A percentile compares a stretch with the other conserved stretches of the same genome.
phyloP scores from a whole-genome alignment of 2,888 invertebrate genomes.

The Thera obeliscata region DNA sequence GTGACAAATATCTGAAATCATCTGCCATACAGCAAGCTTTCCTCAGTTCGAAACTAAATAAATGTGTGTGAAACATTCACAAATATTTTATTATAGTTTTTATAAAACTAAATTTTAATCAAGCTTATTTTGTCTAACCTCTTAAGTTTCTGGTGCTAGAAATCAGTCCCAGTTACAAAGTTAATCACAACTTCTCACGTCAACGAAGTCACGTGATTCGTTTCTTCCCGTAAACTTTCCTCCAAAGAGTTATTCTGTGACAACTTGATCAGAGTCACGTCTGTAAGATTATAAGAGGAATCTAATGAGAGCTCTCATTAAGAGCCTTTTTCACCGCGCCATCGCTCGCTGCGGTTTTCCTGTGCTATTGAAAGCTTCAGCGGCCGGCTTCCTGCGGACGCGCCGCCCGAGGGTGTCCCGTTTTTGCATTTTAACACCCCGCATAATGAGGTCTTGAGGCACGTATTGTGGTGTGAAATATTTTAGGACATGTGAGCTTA shows the following conservation, averaged over 20 bases:
- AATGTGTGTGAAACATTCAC: too few species aligned
- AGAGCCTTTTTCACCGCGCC: slow-evolving; percentile 59
- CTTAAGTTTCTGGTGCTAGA: too few species aligned
- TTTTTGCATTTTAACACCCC: slow-evolving; percentile 72
- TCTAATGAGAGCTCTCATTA: slow-evolving; percentile 72
- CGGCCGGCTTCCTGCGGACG: slow-evolving; percentile 62
- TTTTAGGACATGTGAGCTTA: slow-evolving; percentile 40
- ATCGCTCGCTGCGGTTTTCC: slow-evolving; percentile 66
- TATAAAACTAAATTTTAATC: too few species aligned
- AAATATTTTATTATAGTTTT: too few species aligned
- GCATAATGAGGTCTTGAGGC: slow-evolving; percentile 68
- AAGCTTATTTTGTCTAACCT: too few species aligned
- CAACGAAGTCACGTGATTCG: neutral
- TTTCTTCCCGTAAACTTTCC: neutral
- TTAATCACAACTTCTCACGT: too few species aligned
- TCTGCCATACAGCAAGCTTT: too few species aligned
- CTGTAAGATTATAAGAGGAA: slow-evolving; percentile 45
- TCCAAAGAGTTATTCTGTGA: neutral
- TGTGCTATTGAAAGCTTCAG: slow-evolving; percentile 64
- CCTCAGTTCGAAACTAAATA: too few species aligned
- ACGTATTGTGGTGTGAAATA: slow-evolving; percentile 51
- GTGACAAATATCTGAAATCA: too few species aligned
- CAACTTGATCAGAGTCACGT: slow-evolving; percentile 2
- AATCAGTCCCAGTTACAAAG: too few species aligned
- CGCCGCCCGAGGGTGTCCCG: slow-evolving; percentile 52